Evolutionary conservation across 2,888 invertebrate species (phyloP).

Genomic region (Sympetrum striolatum): DNA sequence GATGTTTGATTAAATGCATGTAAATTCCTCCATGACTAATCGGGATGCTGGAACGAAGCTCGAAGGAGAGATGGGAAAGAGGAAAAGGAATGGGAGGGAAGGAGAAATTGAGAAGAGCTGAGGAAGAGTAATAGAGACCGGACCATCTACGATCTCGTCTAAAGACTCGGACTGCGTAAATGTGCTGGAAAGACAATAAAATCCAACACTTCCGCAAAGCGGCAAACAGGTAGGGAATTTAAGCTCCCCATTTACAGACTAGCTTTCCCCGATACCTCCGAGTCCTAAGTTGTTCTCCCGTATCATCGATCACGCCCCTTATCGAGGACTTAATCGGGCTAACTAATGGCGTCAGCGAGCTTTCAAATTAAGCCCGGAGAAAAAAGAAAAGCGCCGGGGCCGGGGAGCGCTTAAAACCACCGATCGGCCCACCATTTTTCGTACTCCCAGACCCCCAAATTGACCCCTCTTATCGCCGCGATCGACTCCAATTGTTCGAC

Average conservation of each 20-base stretch:
- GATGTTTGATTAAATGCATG: constrained; percentile 30
- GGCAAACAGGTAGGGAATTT: background rate
- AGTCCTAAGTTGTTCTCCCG: background rate
- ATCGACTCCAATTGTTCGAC: background rate
- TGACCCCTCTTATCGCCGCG: background rate
- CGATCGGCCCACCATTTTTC: background rate
- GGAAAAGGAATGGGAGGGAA: background rate
- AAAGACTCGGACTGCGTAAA: background rate
- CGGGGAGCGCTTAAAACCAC: background rate
- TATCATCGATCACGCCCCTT: background rate
- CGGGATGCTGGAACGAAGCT: background rate
- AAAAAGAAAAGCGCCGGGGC: background rate
- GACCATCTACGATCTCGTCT: background rate
- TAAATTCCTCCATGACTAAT: constrained; percentile 29
- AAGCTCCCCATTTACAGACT: background rate
- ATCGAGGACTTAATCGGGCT: background rate
- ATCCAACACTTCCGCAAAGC: background rate
- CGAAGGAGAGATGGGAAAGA: background rate
- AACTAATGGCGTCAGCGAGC: background rate
- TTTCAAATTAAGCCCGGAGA: background rate
- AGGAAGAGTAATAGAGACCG: background rate
- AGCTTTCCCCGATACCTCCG: background rate
- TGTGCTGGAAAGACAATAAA: background rate
- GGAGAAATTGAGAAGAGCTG: background rate
- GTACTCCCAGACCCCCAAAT: background rate